These are phyloP conservation scores for Discoglossus pictus DNA, from an alignment of 2,797 vertebrate genomes.

Conservation along the genomic window DNA sequence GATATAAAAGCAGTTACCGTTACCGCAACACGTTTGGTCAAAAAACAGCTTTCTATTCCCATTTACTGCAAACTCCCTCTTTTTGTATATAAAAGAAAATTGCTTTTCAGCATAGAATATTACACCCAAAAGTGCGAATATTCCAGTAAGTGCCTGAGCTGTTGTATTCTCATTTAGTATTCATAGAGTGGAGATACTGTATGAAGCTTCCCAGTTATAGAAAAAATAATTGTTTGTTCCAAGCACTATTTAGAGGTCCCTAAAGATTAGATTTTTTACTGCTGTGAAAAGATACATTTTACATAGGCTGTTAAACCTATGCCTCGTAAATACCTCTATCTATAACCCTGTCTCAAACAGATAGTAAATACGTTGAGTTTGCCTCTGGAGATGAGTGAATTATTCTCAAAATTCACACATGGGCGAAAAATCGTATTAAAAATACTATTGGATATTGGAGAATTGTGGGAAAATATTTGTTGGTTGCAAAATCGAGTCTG, in stretches of 20 bases:
- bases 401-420: too few relatives aligned
- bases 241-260: constrained; percentile 17
- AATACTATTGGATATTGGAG: too few relatives aligned
- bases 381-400: too few relatives aligned
- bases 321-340: constrained; percentile 8
- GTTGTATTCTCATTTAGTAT: constrained; percentile 15
- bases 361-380: background rate
- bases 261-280: constrained; percentile 10
- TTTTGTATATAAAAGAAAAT: background rate
- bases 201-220: constrained; percentile 17
- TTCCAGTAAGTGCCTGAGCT: constrained; percentile 3
- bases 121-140: constrained; percentile 1
- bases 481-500: too few relatives aligned
- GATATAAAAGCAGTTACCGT: too few relatives aligned
- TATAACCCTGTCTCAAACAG: background rate
- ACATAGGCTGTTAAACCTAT: constrained; percentile 14
- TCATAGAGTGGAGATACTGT: constrained; percentile 4
- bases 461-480: too few relatives aligned
- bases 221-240: constrained; percentile 22
- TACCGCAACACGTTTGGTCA: too few relatives aligned
- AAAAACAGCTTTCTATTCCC: too few relatives aligned
- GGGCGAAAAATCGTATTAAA: too few relatives aligned
- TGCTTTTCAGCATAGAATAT: background rate
- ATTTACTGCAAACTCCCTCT: background rate
- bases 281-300: constrained; percentile 11